Base-by-base conservation (phyloP, 2,113 vertebrate species). In the Herpetotheres cachinnans region DNA sequence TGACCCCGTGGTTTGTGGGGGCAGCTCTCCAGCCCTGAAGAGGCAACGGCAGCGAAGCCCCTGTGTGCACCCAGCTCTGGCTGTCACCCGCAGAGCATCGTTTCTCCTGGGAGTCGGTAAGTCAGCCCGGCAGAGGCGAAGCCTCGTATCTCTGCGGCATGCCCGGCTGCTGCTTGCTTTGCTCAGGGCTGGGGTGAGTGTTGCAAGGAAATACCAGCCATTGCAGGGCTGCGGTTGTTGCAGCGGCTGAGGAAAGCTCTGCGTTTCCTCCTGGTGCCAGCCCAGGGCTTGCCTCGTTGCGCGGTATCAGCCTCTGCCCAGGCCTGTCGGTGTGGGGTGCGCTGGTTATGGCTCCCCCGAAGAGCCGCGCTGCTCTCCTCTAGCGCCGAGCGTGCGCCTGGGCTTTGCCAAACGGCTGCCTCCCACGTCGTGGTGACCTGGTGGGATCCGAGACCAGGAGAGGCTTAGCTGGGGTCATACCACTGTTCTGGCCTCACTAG, bases 141-240 rank as follows among this genome's bases (percentile, higher is more conserved):
- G 42, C 42, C 42, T 13, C 25, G 3, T 4, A 2, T 12, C n/a
- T 3, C 84, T 8, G n/a, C 17, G 3, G 29, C 1, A 4, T 22
- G 52, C 50, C 50, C 11, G 3, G 40, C 36, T 50, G 56, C 56
- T 2, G 10, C 36, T 42, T 16, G 47, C 44, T 62, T 30, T 44
- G 47, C 7, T 3, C 4, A 18, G 17, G 70, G 82, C 58, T 32
- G 32, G 49, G 58, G 24, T 3, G 6, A 32, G 52, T 3, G 10
- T 7, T 7, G 24, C 25, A 25, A 10, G 30, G 46, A 6, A 21
- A 61, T 3, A 13, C 29, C 54, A 25, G 84, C 36, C 12, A 0
- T 2, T 2, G 32, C 4, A 7, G 65, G 46, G 54, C 63, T 50
- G 52, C 4, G 5, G 65, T 6, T 6, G 14, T 4, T 6, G 65